Conservation (phyloP, 2,888 invertebrate species). For the Rhynchonema sp. region DNA sequence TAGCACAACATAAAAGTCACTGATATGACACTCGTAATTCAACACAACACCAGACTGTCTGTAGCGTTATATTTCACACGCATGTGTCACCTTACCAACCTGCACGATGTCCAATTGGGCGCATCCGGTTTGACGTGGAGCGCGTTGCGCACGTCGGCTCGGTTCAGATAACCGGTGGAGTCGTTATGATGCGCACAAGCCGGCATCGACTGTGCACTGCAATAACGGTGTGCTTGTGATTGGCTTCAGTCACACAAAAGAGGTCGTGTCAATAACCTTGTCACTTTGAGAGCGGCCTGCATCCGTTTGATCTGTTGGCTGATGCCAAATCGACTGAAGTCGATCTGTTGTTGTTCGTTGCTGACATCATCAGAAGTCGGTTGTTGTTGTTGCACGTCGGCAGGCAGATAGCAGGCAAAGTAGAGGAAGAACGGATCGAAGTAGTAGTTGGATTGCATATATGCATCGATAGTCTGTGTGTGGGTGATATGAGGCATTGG, state of each 20-base stretch:
- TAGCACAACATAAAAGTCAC: not conserved
- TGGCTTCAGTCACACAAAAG: too few species aligned
- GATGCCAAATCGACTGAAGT: not conserved
- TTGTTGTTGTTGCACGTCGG: not conserved
- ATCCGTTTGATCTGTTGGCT: too few species aligned
- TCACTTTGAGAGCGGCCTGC: too few species aligned
- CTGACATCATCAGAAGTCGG: not conserved
- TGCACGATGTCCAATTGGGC: slow-evolving; percentile 14
- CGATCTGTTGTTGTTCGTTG: not conserved
- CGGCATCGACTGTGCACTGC: not conserved
- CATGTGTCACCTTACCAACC: slow-evolving; percentile 6
- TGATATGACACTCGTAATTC: too few species aligned
- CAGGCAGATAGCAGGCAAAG: not conserved
- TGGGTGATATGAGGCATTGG: too few species aligned
- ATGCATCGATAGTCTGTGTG: not conserved
- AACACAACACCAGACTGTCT: too few species aligned
- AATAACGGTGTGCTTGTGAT: too few species aligned
- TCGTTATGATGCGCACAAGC: slow-evolving; percentile 11
- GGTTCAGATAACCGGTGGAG: slow-evolving; percentile 13
- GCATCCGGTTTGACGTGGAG: slow-evolving; percentile 14
- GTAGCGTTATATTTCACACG: too few species aligned
- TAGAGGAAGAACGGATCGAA: not conserved
- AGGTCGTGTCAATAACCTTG: too few species aligned
- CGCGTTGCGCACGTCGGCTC: slow-evolving; percentile 11
- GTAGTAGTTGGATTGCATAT: not conserved